These are phyloP conservation scores for Aphis gossypii DNA, from an alignment of 1,140 invertebrate species.

Conservation along the genomic window DNA sequence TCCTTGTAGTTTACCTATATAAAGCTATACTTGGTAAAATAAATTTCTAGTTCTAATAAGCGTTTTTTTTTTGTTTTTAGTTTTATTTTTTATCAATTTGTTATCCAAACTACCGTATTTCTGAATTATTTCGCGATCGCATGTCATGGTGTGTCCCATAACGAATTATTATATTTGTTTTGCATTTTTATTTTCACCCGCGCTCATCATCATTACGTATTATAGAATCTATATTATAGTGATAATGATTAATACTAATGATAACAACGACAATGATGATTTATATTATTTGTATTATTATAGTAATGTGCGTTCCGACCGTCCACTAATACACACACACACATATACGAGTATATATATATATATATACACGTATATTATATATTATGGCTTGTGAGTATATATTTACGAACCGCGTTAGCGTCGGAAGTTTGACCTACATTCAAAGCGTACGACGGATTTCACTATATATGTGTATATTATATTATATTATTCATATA, in stretches of 20 bases:
- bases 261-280: neutral
- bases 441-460: neutral
- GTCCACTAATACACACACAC: neutral
- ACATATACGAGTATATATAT: no score
- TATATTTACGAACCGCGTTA: neutral
- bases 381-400: neutral
- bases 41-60: neutral
- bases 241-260: neutral
- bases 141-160: neutral
- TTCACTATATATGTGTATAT: neutral
- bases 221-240: neutral
- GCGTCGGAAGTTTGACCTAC: slow-evolving; percentile 14
- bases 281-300: neutral
- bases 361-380: neutral
- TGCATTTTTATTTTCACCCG: neutral
- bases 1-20: neutral
- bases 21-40: neutral
- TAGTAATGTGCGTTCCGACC: neutral
- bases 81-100: neutral
- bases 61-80: neutral
- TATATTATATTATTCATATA: no score
- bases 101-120: neutral
- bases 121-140: neutral
- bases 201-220: neutral
- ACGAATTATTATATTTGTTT: slow-evolving; percentile 13